Evolutionary conservation across 2,888 invertebrate genomes (phyloP).

Genomic region (Colostygia pectinataria): DNA sequence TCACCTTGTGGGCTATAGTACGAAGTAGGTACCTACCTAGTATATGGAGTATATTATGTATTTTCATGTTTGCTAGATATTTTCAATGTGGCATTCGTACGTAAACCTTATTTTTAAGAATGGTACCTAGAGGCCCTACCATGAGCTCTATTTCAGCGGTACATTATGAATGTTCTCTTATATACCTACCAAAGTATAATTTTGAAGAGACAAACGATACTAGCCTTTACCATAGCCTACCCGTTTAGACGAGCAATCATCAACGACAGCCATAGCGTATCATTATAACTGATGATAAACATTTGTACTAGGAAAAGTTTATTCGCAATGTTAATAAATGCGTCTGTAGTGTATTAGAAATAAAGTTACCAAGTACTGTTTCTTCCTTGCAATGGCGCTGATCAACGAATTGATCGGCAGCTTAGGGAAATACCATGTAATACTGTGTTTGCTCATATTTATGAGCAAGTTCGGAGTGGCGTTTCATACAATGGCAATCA

Average conservation of each 20-base stretch:
- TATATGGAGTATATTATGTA: no score
- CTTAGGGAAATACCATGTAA: constrained; percentile 79
- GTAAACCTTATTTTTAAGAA: no score
- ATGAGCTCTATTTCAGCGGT: no score
- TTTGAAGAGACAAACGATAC: not conserved
- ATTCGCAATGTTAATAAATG: not conserved
- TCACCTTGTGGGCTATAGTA: no score
- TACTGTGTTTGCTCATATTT: constrained; percentile 66
- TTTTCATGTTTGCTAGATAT: no score
- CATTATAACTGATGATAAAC: not conserved
- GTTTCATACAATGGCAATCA: constrained; percentile 77
- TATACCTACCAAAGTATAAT: no score
- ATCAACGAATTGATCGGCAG: constrained; percentile 68
- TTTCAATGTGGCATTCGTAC: no score
- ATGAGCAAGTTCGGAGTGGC: constrained; percentile 76
- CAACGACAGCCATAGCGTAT: not conserved
- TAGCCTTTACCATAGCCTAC: constrained; percentile 12
- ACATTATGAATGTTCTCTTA: no score
- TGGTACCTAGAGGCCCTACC: no score
- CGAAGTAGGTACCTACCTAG: no score
- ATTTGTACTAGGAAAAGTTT: not conserved
- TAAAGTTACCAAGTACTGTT: not conserved
- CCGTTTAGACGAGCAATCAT: constrained; percentile 3
- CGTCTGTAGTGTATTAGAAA: not conserved
- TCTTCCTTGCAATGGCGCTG: constrained; percentile 44